These are phyloP conservation scores for Jaculus jaculus DNA, from an alignment of 2,113 vertebrate species.

Conservation along the genomic window DNA sequence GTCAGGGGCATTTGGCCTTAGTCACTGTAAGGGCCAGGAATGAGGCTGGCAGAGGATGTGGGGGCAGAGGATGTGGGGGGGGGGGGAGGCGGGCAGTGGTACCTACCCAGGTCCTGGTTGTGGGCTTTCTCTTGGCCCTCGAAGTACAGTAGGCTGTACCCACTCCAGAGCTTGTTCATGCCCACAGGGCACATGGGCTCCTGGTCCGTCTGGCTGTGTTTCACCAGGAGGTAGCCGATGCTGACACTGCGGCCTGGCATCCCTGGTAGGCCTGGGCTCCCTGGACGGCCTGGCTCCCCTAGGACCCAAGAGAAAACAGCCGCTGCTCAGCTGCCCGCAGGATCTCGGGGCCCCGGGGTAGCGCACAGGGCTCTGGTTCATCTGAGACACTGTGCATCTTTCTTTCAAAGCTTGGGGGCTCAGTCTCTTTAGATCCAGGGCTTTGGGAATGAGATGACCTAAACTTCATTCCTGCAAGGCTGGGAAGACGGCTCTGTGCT, in stretches of 20 bases:
- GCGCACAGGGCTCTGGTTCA: fast-evolving
- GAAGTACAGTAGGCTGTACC: slow-evolving; percentile 97
- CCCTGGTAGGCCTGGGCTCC: slow-evolving; percentile 88
- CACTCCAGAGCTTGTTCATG: slow-evolving; percentile 96
- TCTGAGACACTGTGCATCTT: fast-evolving
- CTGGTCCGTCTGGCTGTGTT: slow-evolving; percentile 95
- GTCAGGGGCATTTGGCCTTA: fast-evolving
- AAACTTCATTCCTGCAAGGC: too few species aligned
- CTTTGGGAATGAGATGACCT: not conserved
- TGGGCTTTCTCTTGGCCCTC: slow-evolving; percentile 98
- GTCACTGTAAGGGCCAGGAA: not conserved
- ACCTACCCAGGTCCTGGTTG: slow-evolving; percentile 97
- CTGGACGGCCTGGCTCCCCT: slow-evolving; percentile 89
- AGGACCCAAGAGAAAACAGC: not conserved
- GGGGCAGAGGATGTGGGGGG: not conserved
- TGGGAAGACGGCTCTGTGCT: too few species aligned
- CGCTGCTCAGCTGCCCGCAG: not conserved
- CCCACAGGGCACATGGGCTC: slow-evolving; percentile 96
- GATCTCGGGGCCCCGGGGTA: not conserved
- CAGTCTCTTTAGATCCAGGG: not conserved
- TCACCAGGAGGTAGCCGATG: slow-evolving; percentile 97
- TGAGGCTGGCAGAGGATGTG: too few species aligned
- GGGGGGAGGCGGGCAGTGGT: fast-evolving
- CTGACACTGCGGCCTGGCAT: slow-evolving; percentile 96
- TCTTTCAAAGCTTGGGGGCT: not conserved